Base-by-base conservation (phyloP, 2,113 vertebrate genomes). In the Xyliphius kryptos region DNA sequence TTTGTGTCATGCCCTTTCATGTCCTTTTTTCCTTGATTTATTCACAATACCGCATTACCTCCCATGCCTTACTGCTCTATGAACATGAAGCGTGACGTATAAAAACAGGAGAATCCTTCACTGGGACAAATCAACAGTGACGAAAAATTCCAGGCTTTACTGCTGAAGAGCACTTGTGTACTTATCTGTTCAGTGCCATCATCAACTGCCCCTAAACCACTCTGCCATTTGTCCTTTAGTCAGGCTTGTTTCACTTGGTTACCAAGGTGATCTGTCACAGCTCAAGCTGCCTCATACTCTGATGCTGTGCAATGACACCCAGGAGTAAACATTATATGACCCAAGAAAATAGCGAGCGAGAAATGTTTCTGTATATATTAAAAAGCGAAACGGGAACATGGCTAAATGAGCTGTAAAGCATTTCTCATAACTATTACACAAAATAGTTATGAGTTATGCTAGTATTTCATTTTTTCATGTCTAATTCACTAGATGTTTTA, bases 191-290 rank as follows among this genome's bases (percentile, higher is more conserved):
- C 17, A 56, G n/a, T 62, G 36, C 53, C 70, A 38, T 61, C 70
- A 38, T 61, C 19, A 37, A 48, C 38, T 21, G 63, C 40, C 19
- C 40, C 43, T 15, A n/a, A 46, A 2, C 43, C 68, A 70, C 60
- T 13, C 36, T 52, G 58, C 11, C 59, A 15, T n/a, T 51, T 54
- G 56, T 26, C 43, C 49, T 40, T 37, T 38, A 15, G 21, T 58
- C 37, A 46, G 26, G 9, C 9, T 21, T 19, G 40, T 57, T 60
- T 74, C 60, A 41, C 46, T 26, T 37, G 19, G 70, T 78, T 71
- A 50, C 76, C 51, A 76, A 38, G 21, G 63, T 50, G 54, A 67
- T 48, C 12, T 19, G 15, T 66, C 15, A 56, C 14, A 60, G 41
- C 12, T 65, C n/a, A 40, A 17, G 46, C 22, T 19, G 36, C 21